Conservation (phyloP, 2,113 vertebrate species). For the Grantiella picta region DNA sequence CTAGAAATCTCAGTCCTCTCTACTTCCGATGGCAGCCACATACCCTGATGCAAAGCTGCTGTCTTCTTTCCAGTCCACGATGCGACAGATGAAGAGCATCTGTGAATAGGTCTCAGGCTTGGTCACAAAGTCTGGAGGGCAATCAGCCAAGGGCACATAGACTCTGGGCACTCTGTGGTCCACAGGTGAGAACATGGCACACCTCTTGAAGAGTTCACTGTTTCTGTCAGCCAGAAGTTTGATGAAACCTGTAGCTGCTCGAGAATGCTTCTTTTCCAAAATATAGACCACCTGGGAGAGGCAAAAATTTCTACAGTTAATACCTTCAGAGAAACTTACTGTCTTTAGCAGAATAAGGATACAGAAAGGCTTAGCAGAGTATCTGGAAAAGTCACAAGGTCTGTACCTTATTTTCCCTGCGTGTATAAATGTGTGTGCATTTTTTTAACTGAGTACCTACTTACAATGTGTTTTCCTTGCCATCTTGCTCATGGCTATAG, state of each 20-base stretch:
- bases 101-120: conserved; percentile 82
- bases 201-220: conserved; percentile 79
- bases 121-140: conserved; percentile 82
- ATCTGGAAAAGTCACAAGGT: neutral
- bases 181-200: conserved; percentile 89
- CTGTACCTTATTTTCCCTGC: neutral
- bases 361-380: neutral
- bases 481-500: conserved; percentile 47
- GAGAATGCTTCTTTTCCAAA: conserved; percentile 91
- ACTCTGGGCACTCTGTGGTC: conserved; percentile 93
- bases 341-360: neutral
- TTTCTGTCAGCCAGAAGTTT: conserved; percentile 88
- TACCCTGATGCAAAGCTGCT: conserved; percentile 93
- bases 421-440: neutral
- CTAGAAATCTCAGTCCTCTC: neutral
- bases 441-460: neutral
- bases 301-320: neutral
- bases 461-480: conserved; percentile 23
- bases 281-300: conserved; percentile 89
- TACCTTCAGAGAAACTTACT: neutral
- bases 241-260: conserved; percentile 89
- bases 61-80: conserved; percentile 87
- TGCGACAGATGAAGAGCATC: conserved; percentile 90
- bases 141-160: conserved; percentile 85
- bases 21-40: neutral